A percentile compares a stretch with the other conserved stretches of the same genome.
phyloP scores from a whole-genome alignment of 2,888 invertebrate species.

The Vanessa cardui region DNA sequence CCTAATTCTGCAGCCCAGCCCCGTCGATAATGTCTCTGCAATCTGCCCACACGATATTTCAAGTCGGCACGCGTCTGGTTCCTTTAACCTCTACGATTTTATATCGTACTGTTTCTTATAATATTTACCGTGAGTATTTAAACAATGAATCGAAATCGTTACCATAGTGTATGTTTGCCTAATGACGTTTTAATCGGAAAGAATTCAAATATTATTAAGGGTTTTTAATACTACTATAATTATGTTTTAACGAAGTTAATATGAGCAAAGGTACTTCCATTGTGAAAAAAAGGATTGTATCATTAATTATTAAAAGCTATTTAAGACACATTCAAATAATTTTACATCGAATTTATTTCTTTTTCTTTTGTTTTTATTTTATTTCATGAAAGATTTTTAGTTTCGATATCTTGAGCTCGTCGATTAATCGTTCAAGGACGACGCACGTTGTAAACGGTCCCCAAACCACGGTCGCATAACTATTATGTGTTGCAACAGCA shows the following conservation, averaged over 20 bases:
- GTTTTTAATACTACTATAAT: background rate
- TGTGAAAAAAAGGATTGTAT: too few relatives aligned
- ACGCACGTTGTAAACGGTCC: constrained; percentile 51
- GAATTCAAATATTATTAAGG: background rate
- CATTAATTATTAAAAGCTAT: too few relatives aligned
- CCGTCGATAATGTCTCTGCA: constrained; percentile 52
- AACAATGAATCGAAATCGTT: too few relatives aligned
- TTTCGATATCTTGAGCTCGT: background rate
- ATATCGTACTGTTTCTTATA: background rate
- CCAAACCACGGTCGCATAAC: constrained; percentile 63
- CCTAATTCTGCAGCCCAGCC: constrained; percentile 48
- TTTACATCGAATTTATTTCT: too few relatives aligned
- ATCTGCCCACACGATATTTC: constrained; percentile 54
- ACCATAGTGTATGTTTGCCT: too few relatives aligned
- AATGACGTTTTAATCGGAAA: too few relatives aligned
- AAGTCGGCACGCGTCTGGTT: constrained; percentile 41
- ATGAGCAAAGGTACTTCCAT: too few relatives aligned
- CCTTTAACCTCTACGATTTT: constrained; percentile 34
- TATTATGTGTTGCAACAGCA: constrained; percentile 62
- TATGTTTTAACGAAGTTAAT: too few relatives aligned
- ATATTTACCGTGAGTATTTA: background rate
- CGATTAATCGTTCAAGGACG: constrained; percentile 28
- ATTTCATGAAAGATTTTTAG: background rate
- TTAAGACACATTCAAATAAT: too few relatives aligned
- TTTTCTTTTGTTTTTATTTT: background rate